A percentile compares a stretch with the other conserved stretches of the same genome.
phyloP scores from a whole-genome alignment of 2,888 invertebrate species.

The Falcaria lacertinaria region DNA sequence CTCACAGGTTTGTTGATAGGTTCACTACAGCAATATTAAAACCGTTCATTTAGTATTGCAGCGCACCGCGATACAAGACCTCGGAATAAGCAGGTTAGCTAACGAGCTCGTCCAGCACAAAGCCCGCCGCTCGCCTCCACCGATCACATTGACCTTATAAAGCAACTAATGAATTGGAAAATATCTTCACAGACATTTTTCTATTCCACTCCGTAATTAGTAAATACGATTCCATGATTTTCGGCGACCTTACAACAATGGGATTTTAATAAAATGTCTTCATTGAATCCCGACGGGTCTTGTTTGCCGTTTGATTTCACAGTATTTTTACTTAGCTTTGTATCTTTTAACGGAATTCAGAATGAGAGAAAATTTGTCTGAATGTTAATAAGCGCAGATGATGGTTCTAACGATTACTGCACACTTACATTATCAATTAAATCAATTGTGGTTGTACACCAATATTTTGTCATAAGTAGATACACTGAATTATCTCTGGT shows the following conservation, averaged over 20 bases:
- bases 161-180: slow-evolving; percentile 3
- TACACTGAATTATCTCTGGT: too few relatives aligned
- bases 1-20: too few relatives aligned
- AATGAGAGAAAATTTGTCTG: too few relatives aligned
- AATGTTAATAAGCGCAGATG: too few relatives aligned
- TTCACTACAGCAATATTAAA: too few relatives aligned
- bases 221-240: slow-evolving; percentile 1
- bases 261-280: slow-evolving; percentile 1
- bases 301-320: background rate
- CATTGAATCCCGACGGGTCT: background rate
- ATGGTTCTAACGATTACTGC: too few relatives aligned
- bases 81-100: background rate
- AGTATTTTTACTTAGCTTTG: background rate
- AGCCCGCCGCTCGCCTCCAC: background rate
- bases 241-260: background rate
- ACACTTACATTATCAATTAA: too few relatives aligned
- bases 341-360: too few relatives aligned
- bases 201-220: slow-evolving; percentile 1
- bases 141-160: background rate
- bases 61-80: too few relatives aligned
- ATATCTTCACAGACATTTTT: background rate
- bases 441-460: too few relatives aligned
- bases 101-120: background rate
- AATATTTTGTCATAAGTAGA: too few relatives aligned
- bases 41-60: too few relatives aligned